phyloP scores from a whole-genome alignment of 2,113 vertebrate species.

The Argyrosomus japonicus region DNA sequence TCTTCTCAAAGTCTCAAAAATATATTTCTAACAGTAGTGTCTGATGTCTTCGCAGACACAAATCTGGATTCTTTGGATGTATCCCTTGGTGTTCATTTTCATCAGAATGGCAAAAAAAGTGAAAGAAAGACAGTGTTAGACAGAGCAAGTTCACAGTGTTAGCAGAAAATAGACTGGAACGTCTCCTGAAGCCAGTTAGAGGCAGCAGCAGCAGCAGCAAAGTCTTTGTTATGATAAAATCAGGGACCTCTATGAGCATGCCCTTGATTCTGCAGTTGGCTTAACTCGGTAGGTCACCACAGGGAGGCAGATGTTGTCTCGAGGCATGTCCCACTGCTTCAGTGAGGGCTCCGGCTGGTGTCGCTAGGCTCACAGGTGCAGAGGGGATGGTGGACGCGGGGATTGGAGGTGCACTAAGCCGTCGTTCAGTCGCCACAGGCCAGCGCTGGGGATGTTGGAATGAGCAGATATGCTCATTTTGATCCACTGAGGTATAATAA shows the following conservation, averaged over 20 bases:
- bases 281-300: constrained; percentile 78
- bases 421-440: constrained; percentile 63
- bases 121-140: constrained; percentile 35
- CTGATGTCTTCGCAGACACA: constrained; percentile 15
- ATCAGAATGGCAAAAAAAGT: constrained; percentile 15
- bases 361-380: constrained; percentile 80
- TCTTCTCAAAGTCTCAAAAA: constrained; percentile 16
- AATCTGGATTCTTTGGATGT: constrained; percentile 30
- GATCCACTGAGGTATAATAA: constrained; percentile 88
- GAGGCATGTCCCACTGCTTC: constrained; percentile 77
- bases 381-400: constrained; percentile 55
- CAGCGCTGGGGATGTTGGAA: constrained; percentile 60
- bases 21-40: neutral
- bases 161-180: constrained; percentile 72
- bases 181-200: constrained; percentile 73
- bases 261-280: constrained; percentile 82
- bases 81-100: constrained; percentile 51
- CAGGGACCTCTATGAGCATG: constrained; percentile 62
- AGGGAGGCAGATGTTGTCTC: constrained; percentile 86
- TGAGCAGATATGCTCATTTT: constrained; percentile 82
- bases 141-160: constrained; percentile 48
- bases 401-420: constrained; percentile 60
- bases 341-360: constrained; percentile 73
- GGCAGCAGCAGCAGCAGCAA: constrained; percentile 49
- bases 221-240: constrained; percentile 79